Base-by-base conservation (phyloP, 2,113 vertebrate species). In the Chaenocephalus aceratus region DNA sequence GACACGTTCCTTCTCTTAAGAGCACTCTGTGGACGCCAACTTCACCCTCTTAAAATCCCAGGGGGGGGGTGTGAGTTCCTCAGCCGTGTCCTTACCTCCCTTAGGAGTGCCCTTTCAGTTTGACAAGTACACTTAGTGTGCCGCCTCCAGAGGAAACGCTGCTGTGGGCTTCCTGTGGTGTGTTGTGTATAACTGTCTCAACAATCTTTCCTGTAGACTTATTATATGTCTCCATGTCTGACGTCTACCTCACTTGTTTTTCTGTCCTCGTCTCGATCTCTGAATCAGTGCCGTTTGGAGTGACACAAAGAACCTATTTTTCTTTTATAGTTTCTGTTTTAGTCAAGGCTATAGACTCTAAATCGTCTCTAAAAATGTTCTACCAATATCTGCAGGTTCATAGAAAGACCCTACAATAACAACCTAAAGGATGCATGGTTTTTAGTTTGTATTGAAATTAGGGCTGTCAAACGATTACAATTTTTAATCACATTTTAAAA, bases 21-120 rank as follows among this genome's bases (percentile, higher is more conserved):
- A 58, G 80, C 44, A 0, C 76, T 81, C 51, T 71, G 6, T 12
- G 30, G 61, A 63, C 13, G 54, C 73, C 52, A 34, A 2, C 58
- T 48, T 63, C 49, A 21, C 54, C 16, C 75, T 77, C 44, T 69
- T n/a, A 41, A 46, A 67, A 63, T 41, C 63, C 67, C 44, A 15
- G 56, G 49, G 63, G 75, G 69, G 69, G 60, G 77, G 60, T 75
- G 53, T 49, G 45, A 65, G 56, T 83, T 69, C 70, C 57, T 72
- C 62, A 49, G 72, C 58, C 67, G 15, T 36, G 65, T 83, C 72
- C 72, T 77, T 36, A 36, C 67, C 71, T 87, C 46, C 86, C 46
- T 63, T 66, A 75, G 67, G 65, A 87, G 83, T 68, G 73, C 77
- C 65, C 78, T 77, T 84, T 86, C 65, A 69, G 54, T 75, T 71